Percentiles rank a stretch among this genome's conserved stretches.
Conservation (phyloP, 1,140 invertebrate species). For the Matsumurasca onukii region DNA sequence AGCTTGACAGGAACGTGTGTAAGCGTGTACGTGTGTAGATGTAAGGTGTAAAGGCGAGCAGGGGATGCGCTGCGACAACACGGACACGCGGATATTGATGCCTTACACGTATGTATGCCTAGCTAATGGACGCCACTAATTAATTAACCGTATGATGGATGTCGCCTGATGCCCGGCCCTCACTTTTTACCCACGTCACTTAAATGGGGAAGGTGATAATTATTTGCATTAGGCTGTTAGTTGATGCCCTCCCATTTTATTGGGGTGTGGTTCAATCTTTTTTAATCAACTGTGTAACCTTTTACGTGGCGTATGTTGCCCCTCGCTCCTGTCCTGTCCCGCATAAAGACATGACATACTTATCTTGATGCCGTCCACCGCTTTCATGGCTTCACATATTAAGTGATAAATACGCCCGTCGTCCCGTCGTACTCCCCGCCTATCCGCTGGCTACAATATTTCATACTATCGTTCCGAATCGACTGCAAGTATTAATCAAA, state of each 20-base stretch:
- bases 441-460: no score
- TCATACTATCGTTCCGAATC: no score
- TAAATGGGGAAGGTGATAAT: slow-evolving; percentile 16
- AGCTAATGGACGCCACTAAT: slow-evolving; percentile 5
- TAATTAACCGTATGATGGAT: slow-evolving; percentile 16
- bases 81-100: slow-evolving; percentile 1
- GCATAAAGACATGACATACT: slow-evolving; percentile 13
- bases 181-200: slow-evolving; percentile 17
- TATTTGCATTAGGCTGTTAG: slow-evolving; percentile 19
- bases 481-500: no score
- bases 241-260: slow-evolving; percentile 20
- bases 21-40: background rate
- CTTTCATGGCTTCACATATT: slow-evolving; percentile 5
- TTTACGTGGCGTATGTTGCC: slow-evolving; percentile 8
- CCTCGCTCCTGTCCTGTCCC: background rate
- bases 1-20: background rate
- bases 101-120: background rate
- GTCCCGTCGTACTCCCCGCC: no score
- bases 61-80: background rate
- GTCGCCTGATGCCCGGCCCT: background rate
- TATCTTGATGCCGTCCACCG: background rate
- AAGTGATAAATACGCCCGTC: background rate
- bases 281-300: slow-evolving; percentile 26
- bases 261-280: slow-evolving; percentile 26
- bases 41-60: background rate